Base-by-base conservation (phyloP, 2,888 invertebrate genomes). In the Gisinianus flammeolus region DNA sequence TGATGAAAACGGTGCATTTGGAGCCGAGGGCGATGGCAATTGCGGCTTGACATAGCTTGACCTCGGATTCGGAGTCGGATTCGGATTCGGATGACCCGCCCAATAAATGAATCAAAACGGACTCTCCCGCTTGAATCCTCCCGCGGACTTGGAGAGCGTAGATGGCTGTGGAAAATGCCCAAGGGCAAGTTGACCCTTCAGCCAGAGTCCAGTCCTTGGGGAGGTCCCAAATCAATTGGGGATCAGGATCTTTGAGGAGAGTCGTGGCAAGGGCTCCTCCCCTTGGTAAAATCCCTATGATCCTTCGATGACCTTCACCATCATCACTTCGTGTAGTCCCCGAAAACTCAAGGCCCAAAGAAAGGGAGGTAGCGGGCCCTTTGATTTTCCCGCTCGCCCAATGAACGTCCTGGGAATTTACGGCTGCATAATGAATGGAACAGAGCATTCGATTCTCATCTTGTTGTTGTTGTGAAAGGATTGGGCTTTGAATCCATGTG, bases 381-480 rank as follows among this genome's bases (percentile, higher is more conserved):
- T 5, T 8, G 81, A 98, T 90, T 89, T 98, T 97, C 85, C 98
- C 98, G 6, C 73, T 73, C n/a, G 78, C 98, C 28, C 97, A 69
- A 98, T 98, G 98, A 83, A 98, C 92, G 88, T 98, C 98, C 84
- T 98, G 92, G 93, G 98, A 98, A 88, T 98, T 98, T 19, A 98
- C 87, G 0, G 96, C 91, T 0, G 94, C 88, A 86, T 93, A 95
- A 85, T 92, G 90, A 0, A 94, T 90, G 86, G 12, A 3, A 10
- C 26, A 26, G n/a, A 30, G 26, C 28, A 16, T 35, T 26, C 19
- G 10, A 2, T 22, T 35, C 5, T 35, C 12, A 35, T 35, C 35
- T 10, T 68, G 19, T 35, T 68, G 33, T 5, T 35, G 10, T n/a
- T 33, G 22, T 10, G 19, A 12, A 16, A 91, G 90, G 69, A 92